Evolutionary conservation across 2,113 vertebrate genomes (phyloP), one percentile per base, ranked within the genome.

Genomic region (Xiphorhynchus elegans): DNA sequence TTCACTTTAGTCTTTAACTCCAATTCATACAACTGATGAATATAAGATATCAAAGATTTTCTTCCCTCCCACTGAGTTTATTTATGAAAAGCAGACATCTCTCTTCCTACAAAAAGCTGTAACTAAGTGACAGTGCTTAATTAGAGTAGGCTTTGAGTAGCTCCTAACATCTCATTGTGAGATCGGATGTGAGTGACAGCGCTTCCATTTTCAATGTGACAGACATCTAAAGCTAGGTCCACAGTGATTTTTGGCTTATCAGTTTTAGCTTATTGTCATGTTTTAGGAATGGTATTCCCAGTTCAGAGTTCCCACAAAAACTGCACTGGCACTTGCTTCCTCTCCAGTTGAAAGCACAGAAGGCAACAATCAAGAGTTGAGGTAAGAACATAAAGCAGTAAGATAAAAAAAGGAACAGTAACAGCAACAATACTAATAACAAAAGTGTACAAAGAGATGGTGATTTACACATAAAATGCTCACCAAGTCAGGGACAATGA

Each of bases 211-310:
- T 46, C 77, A 91, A 56, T 35, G 31, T n/a, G 37, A 37, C 49
- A 64, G 50, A 76, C 35, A 55, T 59, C 35, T 55, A 79, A 73
- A 90, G n/a, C 56, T 88, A 42, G 29, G 85, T 11, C 18, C 47
- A 49, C 24, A n/a, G 26, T 37, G 47, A 50, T 59, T 76, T 76
- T 80, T 42, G 56, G 31, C 8, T 60, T 44, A 50, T 17, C 9
- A 31, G 6, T 76, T 82, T 60, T 52, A 84, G 28, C 5, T 75
- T 70, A 26, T 14, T 73, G 25, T 31, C 0, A 0, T 46, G 10
- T 13, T 82, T 52, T 46, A 46, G 24, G 16, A 0, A 0, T 46
- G 10, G 8, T 39, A 39, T n/a, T 39, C 8, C 15, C 8, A n/a
- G 1, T 44, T 37, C 24, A n/a, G 18, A 52, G 23, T 4, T 67